Conservation (phyloP, 2,888 invertebrate species). For the Helleia helle region DNA sequence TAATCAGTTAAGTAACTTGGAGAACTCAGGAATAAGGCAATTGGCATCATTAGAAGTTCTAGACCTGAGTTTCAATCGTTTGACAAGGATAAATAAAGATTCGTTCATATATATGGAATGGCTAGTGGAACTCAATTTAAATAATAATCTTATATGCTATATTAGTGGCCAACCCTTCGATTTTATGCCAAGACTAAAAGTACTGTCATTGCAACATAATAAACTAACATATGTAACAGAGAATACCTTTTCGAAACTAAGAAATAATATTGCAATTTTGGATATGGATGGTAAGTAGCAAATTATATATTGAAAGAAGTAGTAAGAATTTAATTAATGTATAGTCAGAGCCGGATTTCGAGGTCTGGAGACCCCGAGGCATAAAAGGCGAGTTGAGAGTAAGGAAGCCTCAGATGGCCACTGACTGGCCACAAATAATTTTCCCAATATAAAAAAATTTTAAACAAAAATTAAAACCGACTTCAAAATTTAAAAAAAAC, state of each 20-base stretch:
- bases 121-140: conserved; percentile 89
- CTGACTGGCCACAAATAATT: too few relatives aligned
- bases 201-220: conserved; percentile 85
- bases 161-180: conserved; percentile 87
- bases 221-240: conserved; percentile 83
- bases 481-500: too few relatives aligned
- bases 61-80: conserved; percentile 86
- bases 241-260: conserved; percentile 80
- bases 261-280: conserved; percentile 86
- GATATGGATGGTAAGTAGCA: conserved; percentile 87
- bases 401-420: too few relatives aligned
- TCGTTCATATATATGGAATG: conserved; percentile 84
- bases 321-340: too few relatives aligned
- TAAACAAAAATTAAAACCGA: too few relatives aligned
- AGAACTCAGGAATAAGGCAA: conserved; percentile 82
- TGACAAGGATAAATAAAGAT: conserved; percentile 80
- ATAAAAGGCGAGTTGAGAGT: too few relatives aligned
- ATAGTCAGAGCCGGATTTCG: too few relatives aligned
- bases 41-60: conserved; percentile 87
- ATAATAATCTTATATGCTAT: conserved; percentile 87
- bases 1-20: conserved; percentile 83
- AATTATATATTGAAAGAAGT: too few relatives aligned
- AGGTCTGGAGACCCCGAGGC: too few relatives aligned
- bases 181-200: conserved; percentile 87
- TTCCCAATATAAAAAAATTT: too few relatives aligned